These are phyloP conservation scores for pig (Sus scrofa) DNA, from an alignment of 2,113 vertebrate species.

Conservation along the genomic window DNA sequence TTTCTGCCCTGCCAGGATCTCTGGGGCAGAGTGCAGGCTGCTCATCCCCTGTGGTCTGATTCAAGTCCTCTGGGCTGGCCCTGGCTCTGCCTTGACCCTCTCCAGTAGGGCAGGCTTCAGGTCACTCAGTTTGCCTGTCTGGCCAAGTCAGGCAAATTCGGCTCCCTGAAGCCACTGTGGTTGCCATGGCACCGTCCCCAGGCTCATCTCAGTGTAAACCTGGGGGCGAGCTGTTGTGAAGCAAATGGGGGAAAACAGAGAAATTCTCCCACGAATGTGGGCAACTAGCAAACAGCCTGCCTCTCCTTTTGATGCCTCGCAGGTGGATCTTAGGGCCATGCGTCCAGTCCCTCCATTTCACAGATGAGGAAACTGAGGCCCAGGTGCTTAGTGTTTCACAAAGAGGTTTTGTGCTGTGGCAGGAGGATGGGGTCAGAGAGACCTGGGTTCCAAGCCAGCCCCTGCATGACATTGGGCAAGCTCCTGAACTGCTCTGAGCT, in stretches of 20 bases:
- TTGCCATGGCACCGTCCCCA: conserved; percentile 70
- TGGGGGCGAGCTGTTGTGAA: conserved; percentile 73
- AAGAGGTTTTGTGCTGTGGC: neutral
- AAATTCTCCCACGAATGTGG: neutral
- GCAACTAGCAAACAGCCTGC: conserved; percentile 20
- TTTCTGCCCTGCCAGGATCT: neutral
- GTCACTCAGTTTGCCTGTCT: conserved; percentile 49
- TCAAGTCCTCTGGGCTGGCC: neutral
- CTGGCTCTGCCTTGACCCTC: neutral
- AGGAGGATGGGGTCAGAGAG: conserved; percentile 20
- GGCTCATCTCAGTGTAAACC: conserved; percentile 52
- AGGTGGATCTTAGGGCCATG: neutral
- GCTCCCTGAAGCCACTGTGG: conserved; percentile 18
- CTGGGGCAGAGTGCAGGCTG: neutral
- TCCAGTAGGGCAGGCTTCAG: neutral
- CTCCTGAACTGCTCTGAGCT: neutral
- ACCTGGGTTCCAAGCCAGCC: neutral
- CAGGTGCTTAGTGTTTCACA: neutral
- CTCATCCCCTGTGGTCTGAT: neutral
- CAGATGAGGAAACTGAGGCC: conserved; percentile 15
- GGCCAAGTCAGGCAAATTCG: neutral
- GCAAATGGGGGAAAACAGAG: conserved; percentile 64
- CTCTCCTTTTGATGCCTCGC: neutral
- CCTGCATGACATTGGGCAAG: neutral
- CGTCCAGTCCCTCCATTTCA: neutral